Evolutionary conservation across 2,797 vertebrate genomes (phyloP), one percentile per base, ranked within the genome.

Genomic region (Pyrocephalus nanus): DNA sequence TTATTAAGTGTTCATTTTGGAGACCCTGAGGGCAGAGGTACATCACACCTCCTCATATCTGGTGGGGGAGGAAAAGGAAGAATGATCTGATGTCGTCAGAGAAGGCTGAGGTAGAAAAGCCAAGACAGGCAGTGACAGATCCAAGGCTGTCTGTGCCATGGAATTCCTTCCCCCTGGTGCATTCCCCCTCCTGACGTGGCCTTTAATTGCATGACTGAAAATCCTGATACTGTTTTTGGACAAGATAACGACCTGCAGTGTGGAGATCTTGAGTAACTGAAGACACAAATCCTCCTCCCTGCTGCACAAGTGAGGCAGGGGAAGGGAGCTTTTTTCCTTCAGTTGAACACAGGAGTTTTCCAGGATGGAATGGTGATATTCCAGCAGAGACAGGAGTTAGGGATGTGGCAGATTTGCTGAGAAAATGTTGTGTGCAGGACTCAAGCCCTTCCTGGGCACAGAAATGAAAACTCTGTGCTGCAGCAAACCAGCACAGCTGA

Each of bases 201-300:
- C 86, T 94, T 94, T 69, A 88, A 58, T 62, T 86, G 40, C 70
- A 38, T 48, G 77, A 70, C 93, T 95, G 65, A 81, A 96, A 88
- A 58, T 88, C 86, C 48, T 70, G 88, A 67, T 90, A 81, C 23
- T 51, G 32, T 50, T 93, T 61, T n/a, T 62, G 71, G 58, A 58
- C 58, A 62, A 81, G 92, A 73, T 69, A 89, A 47, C 27, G 58
- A 48, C 69, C 89, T 73, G 48, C 36, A 48, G 25, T 5, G 40
- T 29, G 60, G 74, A 91, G 71, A 20, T 51, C 34, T 18, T 27
- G 62, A 79, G 51, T 47, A 72, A 34, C 48, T n/a, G 57, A 38
- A 77, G 65, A 74, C 55, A 81, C 58, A 76, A 90, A 75, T 70
- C 86, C 71, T 82, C 43, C 5, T 45, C 27, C 7, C 5, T 26